Conservation (phyloP, 2,797 vertebrate species). For the Tragelaphus oryx region DNA sequence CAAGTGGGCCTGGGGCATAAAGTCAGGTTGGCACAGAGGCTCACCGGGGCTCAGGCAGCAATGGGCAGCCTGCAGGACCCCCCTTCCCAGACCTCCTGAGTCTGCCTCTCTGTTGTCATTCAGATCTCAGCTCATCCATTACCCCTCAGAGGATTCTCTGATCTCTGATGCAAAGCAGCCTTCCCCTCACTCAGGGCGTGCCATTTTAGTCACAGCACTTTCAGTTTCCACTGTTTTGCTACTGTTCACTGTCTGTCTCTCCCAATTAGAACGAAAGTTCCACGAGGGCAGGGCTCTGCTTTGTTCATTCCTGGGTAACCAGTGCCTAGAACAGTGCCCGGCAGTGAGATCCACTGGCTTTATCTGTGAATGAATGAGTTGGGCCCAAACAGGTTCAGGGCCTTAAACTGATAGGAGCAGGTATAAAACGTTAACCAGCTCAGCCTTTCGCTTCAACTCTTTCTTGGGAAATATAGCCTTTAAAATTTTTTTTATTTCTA, state of each 20-base stretch:
- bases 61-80: not conserved
- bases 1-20: not conserved
- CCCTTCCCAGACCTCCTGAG: not conserved
- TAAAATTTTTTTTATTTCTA: conserved; percentile 14
- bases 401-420: not conserved
- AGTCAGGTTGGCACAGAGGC: not conserved
- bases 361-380: not conserved
- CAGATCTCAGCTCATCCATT: not conserved
- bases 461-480: not conserved
- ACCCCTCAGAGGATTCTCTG: not conserved
- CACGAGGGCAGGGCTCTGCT: not conserved
- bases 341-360: not conserved
- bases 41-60: not conserved
- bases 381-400: not conserved
- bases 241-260: not conserved
- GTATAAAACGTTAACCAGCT: not conserved
- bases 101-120: not conserved
- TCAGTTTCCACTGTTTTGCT: not conserved
- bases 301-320: not conserved
- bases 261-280: not conserved
- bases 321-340: not conserved
- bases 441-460: not conserved
- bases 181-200: not conserved
- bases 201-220: not conserved
- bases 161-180: not conserved